Evolutionary conservation across 1,140 invertebrate genomes (phyloP), one percentile per base, ranked within the genome.

Genomic region (Drosophila willistoni): DNA sequence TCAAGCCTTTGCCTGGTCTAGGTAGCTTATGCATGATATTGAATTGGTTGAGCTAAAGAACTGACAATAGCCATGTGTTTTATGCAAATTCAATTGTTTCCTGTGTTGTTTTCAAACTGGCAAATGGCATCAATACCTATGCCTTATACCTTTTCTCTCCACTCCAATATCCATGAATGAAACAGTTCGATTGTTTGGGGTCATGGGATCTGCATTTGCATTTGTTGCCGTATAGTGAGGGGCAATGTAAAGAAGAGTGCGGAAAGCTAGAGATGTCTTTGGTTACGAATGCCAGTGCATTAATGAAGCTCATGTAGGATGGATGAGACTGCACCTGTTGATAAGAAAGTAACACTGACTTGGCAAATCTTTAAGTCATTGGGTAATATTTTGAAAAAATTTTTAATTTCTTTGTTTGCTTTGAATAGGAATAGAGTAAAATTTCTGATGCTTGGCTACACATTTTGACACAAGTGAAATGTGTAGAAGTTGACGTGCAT

Each of bases 61-160:
- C 76, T 80, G 81, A 64, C 81, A 72, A 71, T 75, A 71, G 80
- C 63, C 76, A 84, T 81, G 82, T 86, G 82, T 86, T 86, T 81
- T 86, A 86, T 86, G 82, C 82, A 86, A 86, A 86, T 86, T 86
- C 82, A 86, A 86, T 86, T 86, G 82, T 86, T 86, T 86, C 82
- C 82, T 86, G 79, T 86, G 85, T 85, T 82, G 78, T 64, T 65
- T 80, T 73, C 73, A 61, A 51, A 41, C 63, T 68, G 51, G 54
- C 77, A 68, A 70, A 64, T 73, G 64, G 60, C 65, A 61, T 44
- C 34, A 54, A 77, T 51, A 51, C 76, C 71, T 60, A 77, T 73
- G 62, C 60, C 56, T 10, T 14, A 34, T 4, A 47, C 67, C 47
- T 13, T n/a, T 39, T 3, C 25, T 7, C 9, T 14, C 29, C 3